A percentile compares a stretch with the other conserved stretches of the same genome.
phyloP scores from a whole-genome alignment of 2,888 invertebrate genomes.

The Scaptomyza polygonia region DNA sequence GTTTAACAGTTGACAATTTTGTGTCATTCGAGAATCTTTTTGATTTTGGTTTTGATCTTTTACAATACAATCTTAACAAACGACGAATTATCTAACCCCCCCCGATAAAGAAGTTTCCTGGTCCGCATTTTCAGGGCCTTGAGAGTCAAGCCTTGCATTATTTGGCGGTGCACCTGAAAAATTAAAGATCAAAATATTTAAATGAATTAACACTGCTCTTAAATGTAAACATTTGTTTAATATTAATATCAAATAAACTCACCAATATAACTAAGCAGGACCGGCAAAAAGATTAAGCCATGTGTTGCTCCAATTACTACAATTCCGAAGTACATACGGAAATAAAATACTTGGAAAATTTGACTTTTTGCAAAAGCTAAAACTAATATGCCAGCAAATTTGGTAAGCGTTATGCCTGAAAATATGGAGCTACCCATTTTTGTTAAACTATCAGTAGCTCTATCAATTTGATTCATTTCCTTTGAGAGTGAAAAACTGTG shows the following conservation, averaged over 20 bases:
- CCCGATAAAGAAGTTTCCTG: constrained; percentile 56
- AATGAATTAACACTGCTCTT: not conserved
- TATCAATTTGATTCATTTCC: constrained; percentile 88
- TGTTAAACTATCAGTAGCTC: constrained; percentile 93
- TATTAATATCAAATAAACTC: constrained; percentile 56
- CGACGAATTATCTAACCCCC: constrained; percentile 50
- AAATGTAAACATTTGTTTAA: not conserved
- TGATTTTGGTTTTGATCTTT: constrained; percentile 8
- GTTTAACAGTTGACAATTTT: constrained; percentile 32
- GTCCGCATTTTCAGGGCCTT: constrained; percentile 37
- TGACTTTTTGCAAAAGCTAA: constrained; percentile 98
- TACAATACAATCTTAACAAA: constrained; percentile 14
- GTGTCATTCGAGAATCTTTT: constrained; percentile 28
- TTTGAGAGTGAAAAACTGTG: constrained; percentile 95
- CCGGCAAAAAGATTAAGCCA: constrained; percentile 98
- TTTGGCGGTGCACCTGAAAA: constrained; percentile 92
- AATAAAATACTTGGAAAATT: constrained; percentile 98
- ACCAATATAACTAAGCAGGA: constrained; percentile 98
- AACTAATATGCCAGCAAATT: constrained; percentile 98
- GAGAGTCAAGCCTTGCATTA: constrained; percentile 91
- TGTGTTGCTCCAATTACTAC: constrained; percentile 98
- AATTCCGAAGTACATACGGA: constrained; percentile 98
- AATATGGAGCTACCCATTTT: constrained; percentile 98
- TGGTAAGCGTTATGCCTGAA: constrained; percentile 98
- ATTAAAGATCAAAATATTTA: not conserved